These are phyloP conservation scores for Lasioglossum baleicum DNA, from an alignment of 1,140 invertebrate genomes.

Conservation along the genomic window DNA sequence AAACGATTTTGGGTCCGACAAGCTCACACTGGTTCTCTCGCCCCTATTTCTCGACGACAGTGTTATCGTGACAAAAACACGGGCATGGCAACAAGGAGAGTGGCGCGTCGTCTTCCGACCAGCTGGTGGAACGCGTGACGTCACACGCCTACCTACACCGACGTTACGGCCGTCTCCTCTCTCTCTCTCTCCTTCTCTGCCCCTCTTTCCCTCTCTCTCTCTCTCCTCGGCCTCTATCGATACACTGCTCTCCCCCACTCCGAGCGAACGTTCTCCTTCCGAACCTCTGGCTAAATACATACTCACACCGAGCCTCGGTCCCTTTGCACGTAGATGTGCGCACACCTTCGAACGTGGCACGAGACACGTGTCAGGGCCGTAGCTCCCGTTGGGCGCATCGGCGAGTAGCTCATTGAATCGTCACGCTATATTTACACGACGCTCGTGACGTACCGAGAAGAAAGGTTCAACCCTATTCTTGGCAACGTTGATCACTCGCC, in stretches of 20 bases:
- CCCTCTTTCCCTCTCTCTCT: too few species aligned
- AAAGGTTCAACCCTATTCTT: neutral
- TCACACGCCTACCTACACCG: slow-evolving; percentile 53
- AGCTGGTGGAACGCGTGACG: slow-evolving; percentile 64
- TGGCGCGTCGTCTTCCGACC: slow-evolving; percentile 53
- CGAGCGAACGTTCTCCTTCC: neutral
- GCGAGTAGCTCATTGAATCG: neutral
- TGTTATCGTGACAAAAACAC: slow-evolving; percentile 35
- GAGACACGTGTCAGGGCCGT: slow-evolving; percentile 43
- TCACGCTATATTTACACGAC: slow-evolving; percentile 21
- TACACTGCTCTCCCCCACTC: slow-evolving; percentile 20
- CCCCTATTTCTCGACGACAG: neutral
- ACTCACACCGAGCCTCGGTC: neutral
- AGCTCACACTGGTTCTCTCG: neutral
- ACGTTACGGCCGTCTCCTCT: neutral
- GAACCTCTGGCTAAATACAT: neutral
- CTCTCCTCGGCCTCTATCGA: slow-evolving; percentile 30
- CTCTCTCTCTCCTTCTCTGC: too few species aligned
- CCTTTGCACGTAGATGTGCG: neutral
- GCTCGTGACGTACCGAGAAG: neutral
- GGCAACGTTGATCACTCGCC: neutral
- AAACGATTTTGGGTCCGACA: slow-evolving; percentile 28
- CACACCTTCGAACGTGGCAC: slow-evolving; percentile 34
- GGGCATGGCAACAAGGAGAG: slow-evolving; percentile 57
- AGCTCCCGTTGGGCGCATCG: neutral